phyloP scores from a whole-genome alignment of 1,140 invertebrate genomes.

The Zaprionus gabonicus region DNA sequence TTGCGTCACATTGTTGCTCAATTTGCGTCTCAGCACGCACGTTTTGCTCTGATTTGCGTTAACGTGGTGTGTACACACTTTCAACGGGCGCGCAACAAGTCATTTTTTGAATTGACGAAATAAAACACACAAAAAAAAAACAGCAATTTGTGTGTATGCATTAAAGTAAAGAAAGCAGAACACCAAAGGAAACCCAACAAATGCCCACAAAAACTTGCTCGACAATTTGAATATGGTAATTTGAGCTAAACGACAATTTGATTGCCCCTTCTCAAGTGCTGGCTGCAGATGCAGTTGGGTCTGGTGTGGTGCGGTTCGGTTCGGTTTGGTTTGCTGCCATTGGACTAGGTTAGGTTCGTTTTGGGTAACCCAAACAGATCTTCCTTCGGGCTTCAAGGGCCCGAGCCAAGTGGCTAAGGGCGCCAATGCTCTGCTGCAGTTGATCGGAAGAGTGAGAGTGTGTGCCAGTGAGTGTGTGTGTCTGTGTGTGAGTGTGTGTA shows the following conservation, averaged over 20 bases:
- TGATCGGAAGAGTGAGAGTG: constrained; percentile 41
- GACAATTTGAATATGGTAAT: constrained; percentile 14
- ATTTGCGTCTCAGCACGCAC: background rate
- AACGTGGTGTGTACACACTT: constrained; percentile 26
- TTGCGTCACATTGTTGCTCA: background rate
- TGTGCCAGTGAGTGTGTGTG: constrained; percentile 19
- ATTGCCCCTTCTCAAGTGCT: background rate
- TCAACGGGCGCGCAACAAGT: background rate
- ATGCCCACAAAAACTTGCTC: background rate
- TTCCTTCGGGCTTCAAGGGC: constrained; percentile 31
- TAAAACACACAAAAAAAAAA: background rate
- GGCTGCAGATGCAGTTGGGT: constrained; percentile 2
- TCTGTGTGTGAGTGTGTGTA: constrained; percentile 31
- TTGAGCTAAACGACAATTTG: constrained; percentile 11
- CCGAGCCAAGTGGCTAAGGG: constrained; percentile 41
- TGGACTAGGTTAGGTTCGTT: constrained; percentile 21
- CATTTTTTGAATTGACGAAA: constrained; percentile 3
- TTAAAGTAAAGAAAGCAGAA: background rate
- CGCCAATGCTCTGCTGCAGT: constrained; percentile 63
- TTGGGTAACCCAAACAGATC: constrained; percentile 18
- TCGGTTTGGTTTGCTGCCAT: background rate
- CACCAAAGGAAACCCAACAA: constrained; percentile 1
- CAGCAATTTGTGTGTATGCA: background rate
- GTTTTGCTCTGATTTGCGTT: background rate
- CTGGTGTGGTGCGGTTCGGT: background rate